Conservation (phyloP, 2,797 vertebrate species). For the Sandelia bainsii region DNA sequence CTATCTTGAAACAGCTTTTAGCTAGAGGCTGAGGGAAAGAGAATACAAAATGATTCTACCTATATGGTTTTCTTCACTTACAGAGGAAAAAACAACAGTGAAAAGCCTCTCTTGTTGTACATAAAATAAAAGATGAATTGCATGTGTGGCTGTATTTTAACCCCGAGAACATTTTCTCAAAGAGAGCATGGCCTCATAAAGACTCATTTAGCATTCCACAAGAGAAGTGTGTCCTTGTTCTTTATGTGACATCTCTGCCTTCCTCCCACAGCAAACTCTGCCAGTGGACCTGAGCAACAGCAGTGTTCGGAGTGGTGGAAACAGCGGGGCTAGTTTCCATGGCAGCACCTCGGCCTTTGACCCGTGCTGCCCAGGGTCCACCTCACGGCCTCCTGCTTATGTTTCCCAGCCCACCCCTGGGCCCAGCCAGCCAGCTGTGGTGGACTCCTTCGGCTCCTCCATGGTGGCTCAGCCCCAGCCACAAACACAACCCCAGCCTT, state of each 20-base stretch:
- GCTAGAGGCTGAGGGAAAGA: background rate
- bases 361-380: conserved; percentile 95
- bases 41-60: background rate
- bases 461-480: conserved; percentile 92
- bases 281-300: conserved; percentile 97
- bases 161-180: background rate
- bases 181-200: background rate
- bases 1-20: background rate
- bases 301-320: conserved; percentile 89
- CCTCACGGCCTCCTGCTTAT: conserved; percentile 90
- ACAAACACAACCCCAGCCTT: conserved; percentile 89
- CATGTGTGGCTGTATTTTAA: conserved; percentile 17
- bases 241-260: conserved; percentile 24
- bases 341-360: conserved; percentile 96
- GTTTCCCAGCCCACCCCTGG: conserved; percentile 90
- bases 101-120: background rate
- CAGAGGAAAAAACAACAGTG: background rate
- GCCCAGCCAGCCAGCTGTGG: conserved; percentile 89
- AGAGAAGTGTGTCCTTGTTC: conserved; percentile 5
- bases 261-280: conserved; percentile 89
- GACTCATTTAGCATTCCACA: conserved; percentile 12
- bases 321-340: conserved; percentile 88
- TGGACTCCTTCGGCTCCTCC: conserved; percentile 90
- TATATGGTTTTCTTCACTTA: background rate
- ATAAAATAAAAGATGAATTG: background rate